phyloP scores from a whole-genome alignment of 2,113 vertebrate genomes.

The Talpa occidentalis region DNA sequence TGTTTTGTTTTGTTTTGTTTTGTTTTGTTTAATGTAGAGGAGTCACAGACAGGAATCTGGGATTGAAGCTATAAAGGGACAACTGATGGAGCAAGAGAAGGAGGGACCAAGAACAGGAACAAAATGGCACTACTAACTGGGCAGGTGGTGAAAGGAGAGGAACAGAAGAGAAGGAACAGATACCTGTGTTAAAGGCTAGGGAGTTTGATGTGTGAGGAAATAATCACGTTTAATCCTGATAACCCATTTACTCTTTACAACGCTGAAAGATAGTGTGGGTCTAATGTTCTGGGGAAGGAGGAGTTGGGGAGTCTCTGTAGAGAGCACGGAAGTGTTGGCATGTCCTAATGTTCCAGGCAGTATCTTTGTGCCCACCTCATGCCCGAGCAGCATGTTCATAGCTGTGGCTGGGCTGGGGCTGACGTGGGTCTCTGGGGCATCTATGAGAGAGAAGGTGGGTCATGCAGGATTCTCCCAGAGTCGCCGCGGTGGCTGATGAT shows the following conservation, averaged over 20 bases:
- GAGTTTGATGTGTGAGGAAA: background rate
- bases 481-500: conserved; percentile 93
- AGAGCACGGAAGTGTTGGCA: background rate
- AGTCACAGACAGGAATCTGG: background rate
- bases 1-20: too few relatives aligned
- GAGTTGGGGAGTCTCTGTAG: too few relatives aligned
- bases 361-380: background rate
- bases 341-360: background rate
- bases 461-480: conserved; percentile 91
- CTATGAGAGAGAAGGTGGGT: background rate
- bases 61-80: background rate
- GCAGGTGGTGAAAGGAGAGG: background rate
- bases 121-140: accelerated
- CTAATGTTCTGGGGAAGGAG: background rate
- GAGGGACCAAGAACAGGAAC: too few relatives aligned
- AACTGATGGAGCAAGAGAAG: too few relatives aligned
- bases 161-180: background rate
- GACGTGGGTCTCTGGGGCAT: background rate
- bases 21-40: background rate
- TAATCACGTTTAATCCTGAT: background rate
- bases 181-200: background rate
- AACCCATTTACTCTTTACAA: background rate
- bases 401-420: background rate
- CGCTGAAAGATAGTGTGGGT: background rate
- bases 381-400: background rate